Evolutionary conservation across 2,113 vertebrate species (phyloP), one percentile per base, ranked within the genome.

Genomic region (Porphyrio hochstetteri): DNA sequence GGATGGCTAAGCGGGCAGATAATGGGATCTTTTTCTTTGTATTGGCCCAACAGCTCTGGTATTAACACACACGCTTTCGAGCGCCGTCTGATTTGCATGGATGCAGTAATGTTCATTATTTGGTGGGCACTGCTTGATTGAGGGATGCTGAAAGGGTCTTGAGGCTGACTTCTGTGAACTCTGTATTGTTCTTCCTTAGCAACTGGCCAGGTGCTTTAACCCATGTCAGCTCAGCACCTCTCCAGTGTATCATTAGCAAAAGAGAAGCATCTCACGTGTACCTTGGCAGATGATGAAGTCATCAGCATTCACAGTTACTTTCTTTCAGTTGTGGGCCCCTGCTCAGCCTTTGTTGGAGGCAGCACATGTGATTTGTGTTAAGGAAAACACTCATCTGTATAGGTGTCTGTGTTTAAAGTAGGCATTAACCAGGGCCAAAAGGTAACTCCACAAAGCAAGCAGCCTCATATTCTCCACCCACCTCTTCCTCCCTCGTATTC

Each of bases 1-100:
- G 94, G 82, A 89, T 78, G 96, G 83, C 96, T 93, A 97, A 96
- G 90, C 92, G 95, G 94, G 77, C 91, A 91, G 94, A 97, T 97
- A 97, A 97, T 89, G 87, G 5, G 33, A 40, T 92, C 78, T 56
- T 86, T 96, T 91, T 86, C 46, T 2, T 20, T 90, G 91, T 97
- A 94, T 96, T 96, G 93, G 91, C 61, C 92, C 96, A 93, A 93
- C 93, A 88, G 95, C 92, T 93, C 76, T 96, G 93, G 96, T 92
- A 84, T 88, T 95, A 97, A 95, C 46, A 86, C 57, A 17, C 25
- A 55, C 4, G 36, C 94, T 97, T 93, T 94, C 92, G 70, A 95
- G 95, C 65, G 5, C 89, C 1, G 25, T 27, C 61, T 65, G 92
- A 97, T 98, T 97, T 97, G 97, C 96, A 92, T 92, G 77, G 90